Evolutionary conservation across 1,140 invertebrate species (phyloP).

Genomic region (Lordiphosa clarofinis): DNA sequence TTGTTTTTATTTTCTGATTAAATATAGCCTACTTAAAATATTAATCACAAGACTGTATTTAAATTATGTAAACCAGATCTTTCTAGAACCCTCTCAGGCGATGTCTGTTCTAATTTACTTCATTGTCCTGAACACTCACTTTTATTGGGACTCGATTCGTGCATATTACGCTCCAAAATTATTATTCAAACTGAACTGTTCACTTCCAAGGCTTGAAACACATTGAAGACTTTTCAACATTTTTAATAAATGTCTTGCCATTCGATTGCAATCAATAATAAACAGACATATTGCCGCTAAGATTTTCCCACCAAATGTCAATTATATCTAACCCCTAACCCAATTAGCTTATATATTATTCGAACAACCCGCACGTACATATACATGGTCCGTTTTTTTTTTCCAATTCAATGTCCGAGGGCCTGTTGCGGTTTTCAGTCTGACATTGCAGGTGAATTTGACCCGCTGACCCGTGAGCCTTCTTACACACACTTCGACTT

Average conservation of each 20-base stretch:
- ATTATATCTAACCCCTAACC: constrained; percentile 58
- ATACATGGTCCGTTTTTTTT: constrained; percentile 1
- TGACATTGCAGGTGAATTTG: constrained; percentile 75
- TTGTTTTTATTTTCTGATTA: too few relatives aligned
- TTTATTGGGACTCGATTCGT: constrained; percentile 28
- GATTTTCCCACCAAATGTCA: constrained; percentile 69
- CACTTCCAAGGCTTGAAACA: constrained; percentile 33
- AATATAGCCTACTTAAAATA: too few relatives aligned
- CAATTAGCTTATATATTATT: constrained; percentile 42
- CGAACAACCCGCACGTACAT: constrained; percentile 1
- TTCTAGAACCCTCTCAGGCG: too few relatives aligned
- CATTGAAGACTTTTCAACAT: constrained; percentile 46
- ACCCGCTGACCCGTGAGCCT: constrained; percentile 59
- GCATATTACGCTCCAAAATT: constrained; percentile 24
- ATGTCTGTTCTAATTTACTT: too few relatives aligned
- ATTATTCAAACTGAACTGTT: constrained; percentile 30
- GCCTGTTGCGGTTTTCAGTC: constrained; percentile 39
- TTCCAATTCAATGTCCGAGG: constrained; percentile 33
- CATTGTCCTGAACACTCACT: constrained; percentile 19
- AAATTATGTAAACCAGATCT: too few relatives aligned
- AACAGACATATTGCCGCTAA: constrained; percentile 36
- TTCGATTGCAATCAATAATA: constrained; percentile 62
- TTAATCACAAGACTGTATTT: too few relatives aligned
- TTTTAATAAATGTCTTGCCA: constrained; percentile 4
- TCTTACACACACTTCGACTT: constrained; percentile 13